Base-by-base conservation (phyloP, 2,797 vertebrate genomes). In the Siniperca scherzeri region DNA sequence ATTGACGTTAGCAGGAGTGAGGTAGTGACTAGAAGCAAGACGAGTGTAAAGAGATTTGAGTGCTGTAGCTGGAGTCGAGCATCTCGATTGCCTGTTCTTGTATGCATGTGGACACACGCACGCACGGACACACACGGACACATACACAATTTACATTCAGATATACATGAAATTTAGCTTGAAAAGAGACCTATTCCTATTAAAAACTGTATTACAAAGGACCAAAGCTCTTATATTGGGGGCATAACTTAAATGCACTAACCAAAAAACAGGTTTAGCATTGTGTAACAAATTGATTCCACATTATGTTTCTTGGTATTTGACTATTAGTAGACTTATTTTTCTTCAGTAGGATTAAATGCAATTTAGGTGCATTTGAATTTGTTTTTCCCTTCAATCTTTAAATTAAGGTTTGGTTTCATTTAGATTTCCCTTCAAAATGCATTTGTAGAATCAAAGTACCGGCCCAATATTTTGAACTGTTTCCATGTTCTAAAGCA, bases 1-100 rank as follows among this genome's bases (percentile, higher is more conserved):
- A 89, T 75, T 89, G 91, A 88, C 71, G 30, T 66, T 22, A 56
- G 76, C 60, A 13, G 71, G 52, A 79, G 53, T 4, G 65, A 77
- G 38, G 80, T 7, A 36, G 71, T 53, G 81, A 66, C 79, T 78
- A 50, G 59, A 78, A 85, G 81, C 67, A 67, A 71, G 76, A 74
- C n/a, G 38, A 53, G 76, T 40, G 73, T 50, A 77, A 77, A 86
- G 72, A 68, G 55, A 88, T 73, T 69, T 84, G 75, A 84, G 74
- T 64, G 69, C 70, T 81, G 75, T 68, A 72, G 78, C 80, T 30
- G 30, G 30, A 30, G 30, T 30, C 3, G 30, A 30, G 3, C 46
- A 33, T 81, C 48, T 74, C 7, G 10, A 50, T 74, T 80, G 62
- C 60, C 48, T 81, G 36, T 66, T 66, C 14, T 27, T 70, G 36